A percentile compares a stretch with the other conserved stretches of the same genome.
Conservation (phyloP, 2,797 vertebrate species). For the Kryptolebias ocellatus region DNA sequence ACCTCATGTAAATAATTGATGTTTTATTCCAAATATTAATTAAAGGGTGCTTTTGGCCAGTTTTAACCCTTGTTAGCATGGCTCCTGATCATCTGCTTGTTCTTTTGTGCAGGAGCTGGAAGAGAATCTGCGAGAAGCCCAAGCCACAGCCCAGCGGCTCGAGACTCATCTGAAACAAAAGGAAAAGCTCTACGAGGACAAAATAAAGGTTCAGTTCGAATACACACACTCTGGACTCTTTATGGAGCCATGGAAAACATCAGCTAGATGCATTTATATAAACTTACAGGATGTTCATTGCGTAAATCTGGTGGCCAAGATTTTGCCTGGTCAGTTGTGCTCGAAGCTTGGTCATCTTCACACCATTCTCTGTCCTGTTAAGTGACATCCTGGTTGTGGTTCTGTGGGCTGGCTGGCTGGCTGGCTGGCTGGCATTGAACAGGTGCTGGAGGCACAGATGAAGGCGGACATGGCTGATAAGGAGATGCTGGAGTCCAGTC, state of each 20-base stretch:
- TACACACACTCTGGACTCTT: not conserved
- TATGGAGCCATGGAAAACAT: not conserved
- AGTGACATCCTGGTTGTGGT: conserved; percentile 63
- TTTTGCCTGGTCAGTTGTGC: conserved; percentile 4
- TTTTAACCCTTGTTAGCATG: not conserved
- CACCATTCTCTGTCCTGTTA: conserved; percentile 46
- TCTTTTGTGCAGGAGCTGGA: conserved; percentile 87
- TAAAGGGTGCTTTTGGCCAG: not conserved
- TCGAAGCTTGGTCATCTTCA: conserved; percentile 39
- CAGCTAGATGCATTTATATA: not conserved
- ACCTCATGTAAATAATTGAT: not conserved
- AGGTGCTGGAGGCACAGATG: conserved; percentile 97
- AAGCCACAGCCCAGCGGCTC: conserved; percentile 89
- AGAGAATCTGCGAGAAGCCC: conserved; percentile 92
- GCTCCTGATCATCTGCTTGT: not conserved
- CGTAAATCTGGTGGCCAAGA: conserved; percentile 13
- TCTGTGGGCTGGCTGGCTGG: conserved; percentile 63
- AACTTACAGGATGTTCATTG: conserved; percentile 9
- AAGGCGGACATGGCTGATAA: conserved; percentile 97
- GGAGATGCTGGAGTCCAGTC: conserved; percentile 92
- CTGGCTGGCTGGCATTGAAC: conserved; percentile 58
- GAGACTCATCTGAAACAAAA: conserved; percentile 96
- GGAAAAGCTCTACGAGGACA: conserved; percentile 94
- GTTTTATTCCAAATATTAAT: not conserved
- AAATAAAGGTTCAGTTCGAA: conserved; percentile 88